A percentile compares a stretch with the other conserved stretches of the same genome.
Conservation (phyloP, 2,888 invertebrate genomes). For the Andrena camellia region DNA sequence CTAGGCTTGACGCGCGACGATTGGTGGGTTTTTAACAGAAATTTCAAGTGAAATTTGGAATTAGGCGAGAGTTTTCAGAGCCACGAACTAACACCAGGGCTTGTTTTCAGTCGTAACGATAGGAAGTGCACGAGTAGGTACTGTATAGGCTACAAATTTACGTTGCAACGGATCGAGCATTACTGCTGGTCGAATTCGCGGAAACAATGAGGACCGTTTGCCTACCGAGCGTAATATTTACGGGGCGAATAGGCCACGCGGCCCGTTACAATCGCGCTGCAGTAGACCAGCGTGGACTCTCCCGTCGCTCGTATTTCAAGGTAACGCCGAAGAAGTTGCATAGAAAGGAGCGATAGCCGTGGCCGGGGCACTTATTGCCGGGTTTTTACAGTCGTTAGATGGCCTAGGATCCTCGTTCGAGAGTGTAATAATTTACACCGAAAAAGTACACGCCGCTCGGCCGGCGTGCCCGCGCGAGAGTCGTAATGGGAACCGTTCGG, state of each 20-base stretch:
- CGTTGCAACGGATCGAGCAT: conserved; percentile 58
- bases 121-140: not conserved
- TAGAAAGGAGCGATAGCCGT: conserved; percentile 66
- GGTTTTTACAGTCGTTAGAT: conserved; percentile 63
- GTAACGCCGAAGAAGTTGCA: conserved; percentile 67
- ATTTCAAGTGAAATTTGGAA: no score
- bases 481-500: conserved; percentile 61
- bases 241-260: conserved; percentile 62
- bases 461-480: conserved; percentile 6
- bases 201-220: conserved; percentile 63
- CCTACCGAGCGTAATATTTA: conserved; percentile 59
- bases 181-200: conserved; percentile 48
- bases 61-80: no score
- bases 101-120: no score
- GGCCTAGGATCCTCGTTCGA: conserved; percentile 49
- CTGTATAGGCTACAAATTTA: conserved; percentile 9
- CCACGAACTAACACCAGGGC: no score
- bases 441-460: conserved; percentile 54
- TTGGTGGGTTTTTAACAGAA: no score
- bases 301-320: conserved; percentile 60
- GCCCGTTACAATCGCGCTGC: conserved; percentile 65
- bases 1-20: no score
- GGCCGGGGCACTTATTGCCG: conserved; percentile 56
- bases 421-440: conserved; percentile 65
- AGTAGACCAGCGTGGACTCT: conserved; percentile 18